A percentile compares a stretch with the other conserved stretches of the same genome.
These are phyloP conservation scores for Smithornis capensis DNA, from an alignment of 2,113 vertebrate genomes.

Conservation along the genomic window DNA sequence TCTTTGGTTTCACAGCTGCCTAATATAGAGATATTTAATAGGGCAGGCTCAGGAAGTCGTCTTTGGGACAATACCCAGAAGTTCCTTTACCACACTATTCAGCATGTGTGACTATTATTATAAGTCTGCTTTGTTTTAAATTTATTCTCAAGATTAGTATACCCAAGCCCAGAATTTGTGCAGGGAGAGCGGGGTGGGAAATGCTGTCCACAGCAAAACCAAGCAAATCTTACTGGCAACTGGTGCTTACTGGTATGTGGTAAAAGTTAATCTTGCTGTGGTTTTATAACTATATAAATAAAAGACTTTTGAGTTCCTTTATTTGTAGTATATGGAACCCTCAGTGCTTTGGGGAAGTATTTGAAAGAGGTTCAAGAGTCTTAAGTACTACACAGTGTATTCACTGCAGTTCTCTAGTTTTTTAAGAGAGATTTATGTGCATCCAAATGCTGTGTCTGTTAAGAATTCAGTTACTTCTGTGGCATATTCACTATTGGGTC, in stretches of 20 bases:
- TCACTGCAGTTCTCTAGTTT: not conserved
- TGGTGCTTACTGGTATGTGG: not conserved
- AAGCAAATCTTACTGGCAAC: not conserved
- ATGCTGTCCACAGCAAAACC: not conserved
- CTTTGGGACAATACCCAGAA: not conserved
- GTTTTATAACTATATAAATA: not conserved
- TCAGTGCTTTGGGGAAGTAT: not conserved
- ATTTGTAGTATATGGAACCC: not conserved
- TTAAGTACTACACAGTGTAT: not conserved
- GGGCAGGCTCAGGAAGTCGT: not conserved
- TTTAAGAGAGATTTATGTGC: slow-evolving; percentile 4
- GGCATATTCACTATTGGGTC: not conserved
- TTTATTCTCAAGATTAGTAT: not conserved
- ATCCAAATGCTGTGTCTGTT: not conserved
- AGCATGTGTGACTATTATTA: not conserved
- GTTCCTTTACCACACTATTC: not conserved
- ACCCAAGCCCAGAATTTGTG: not conserved
- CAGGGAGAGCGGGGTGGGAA: not conserved
- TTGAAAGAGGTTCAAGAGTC: not conserved
- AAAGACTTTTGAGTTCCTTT: not conserved
- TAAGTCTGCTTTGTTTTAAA: not conserved
- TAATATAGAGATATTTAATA: not conserved
- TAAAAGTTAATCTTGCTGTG: not conserved
- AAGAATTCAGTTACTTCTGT: not conserved
- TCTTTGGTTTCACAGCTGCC: not conserved